Conservation (phyloP, 2,797 vertebrate species). For the Coreius guichenoti region DNA sequence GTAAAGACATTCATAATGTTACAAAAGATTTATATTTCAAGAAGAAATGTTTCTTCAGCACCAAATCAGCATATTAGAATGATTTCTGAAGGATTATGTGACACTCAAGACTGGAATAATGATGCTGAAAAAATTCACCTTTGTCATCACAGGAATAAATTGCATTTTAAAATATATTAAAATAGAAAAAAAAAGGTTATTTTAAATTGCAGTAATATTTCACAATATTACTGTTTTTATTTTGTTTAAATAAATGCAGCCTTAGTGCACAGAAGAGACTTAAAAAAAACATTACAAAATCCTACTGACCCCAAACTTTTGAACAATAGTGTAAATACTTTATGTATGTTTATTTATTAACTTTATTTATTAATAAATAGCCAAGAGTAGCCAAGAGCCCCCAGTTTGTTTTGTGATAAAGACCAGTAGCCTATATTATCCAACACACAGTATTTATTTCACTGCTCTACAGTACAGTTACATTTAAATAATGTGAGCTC, state of each 20-base stretch:
- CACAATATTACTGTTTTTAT: neutral
- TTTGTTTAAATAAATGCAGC: neutral
- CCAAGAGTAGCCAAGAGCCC: neutral
- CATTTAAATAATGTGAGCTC: neutral
- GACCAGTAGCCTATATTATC: neutral
- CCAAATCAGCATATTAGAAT: neutral
- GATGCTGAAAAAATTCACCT: neutral
- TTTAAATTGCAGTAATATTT: too few species aligned
- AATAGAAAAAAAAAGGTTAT: too few species aligned
- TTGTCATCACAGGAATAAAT: neutral
- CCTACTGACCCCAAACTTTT: neutral
- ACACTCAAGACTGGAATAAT: neutral
- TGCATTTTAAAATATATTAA: neutral
- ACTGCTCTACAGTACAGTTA: neutral
- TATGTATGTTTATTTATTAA: neutral
- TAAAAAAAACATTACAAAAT: neutral
- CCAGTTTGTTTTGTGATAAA: neutral
- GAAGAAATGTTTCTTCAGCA: neutral
- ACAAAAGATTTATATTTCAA: neutral
- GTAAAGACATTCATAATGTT: neutral
- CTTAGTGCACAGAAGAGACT: neutral
- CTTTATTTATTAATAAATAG: slow-evolving; percentile 4
- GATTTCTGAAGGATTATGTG: neutral
- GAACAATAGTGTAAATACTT: neutral
- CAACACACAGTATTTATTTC: neutral